Evolutionary conservation across 2,888 invertebrate species (phyloP).

Genomic region (Elegia similella): DNA sequence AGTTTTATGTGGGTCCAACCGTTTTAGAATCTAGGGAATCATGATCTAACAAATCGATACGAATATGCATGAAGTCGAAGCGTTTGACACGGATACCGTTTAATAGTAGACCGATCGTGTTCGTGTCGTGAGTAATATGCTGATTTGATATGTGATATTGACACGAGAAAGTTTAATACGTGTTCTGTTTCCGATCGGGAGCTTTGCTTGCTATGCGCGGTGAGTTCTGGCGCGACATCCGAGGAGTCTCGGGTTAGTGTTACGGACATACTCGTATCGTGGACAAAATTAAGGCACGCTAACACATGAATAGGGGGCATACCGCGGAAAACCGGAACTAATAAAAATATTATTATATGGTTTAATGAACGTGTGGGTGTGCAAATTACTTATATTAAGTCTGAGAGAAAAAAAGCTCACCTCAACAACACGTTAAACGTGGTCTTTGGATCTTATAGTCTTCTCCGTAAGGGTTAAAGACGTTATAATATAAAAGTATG

Average conservation of each 20-base stretch:
- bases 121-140: conserved; percentile 15
- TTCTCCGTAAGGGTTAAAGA: too few relatives aligned
- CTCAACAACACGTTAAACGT: too few relatives aligned
- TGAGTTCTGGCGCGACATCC: conserved; percentile 42
- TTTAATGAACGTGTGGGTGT: too few relatives aligned
- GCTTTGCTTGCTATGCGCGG: conserved; percentile 48
- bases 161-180: conserved; percentile 57
- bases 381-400: too few relatives aligned
- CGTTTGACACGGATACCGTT: conserved; percentile 2
- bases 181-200: conserved; percentile 41
- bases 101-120: conserved; percentile 4
- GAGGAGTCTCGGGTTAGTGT: conserved; percentile 21
- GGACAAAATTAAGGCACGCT: conserved; percentile 37
- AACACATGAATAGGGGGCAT: too few relatives aligned
- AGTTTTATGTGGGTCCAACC: too few relatives aligned
- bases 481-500: too few relatives aligned
- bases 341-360: too few relatives aligned
- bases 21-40: too few relatives aligned
- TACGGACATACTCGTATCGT: conserved; percentile 44
- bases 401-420: too few relatives aligned
- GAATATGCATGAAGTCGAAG: conserved; percentile 4
- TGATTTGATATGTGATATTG: conserved; percentile 29
- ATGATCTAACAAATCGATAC: background rate
- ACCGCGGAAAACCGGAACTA: too few relatives aligned
- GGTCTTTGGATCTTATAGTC: too few relatives aligned